A percentile compares a stretch with the other conserved stretches of the same genome.
Conservation (phyloP, 2,888 invertebrate species). For the Synergus umbraculus region DNA sequence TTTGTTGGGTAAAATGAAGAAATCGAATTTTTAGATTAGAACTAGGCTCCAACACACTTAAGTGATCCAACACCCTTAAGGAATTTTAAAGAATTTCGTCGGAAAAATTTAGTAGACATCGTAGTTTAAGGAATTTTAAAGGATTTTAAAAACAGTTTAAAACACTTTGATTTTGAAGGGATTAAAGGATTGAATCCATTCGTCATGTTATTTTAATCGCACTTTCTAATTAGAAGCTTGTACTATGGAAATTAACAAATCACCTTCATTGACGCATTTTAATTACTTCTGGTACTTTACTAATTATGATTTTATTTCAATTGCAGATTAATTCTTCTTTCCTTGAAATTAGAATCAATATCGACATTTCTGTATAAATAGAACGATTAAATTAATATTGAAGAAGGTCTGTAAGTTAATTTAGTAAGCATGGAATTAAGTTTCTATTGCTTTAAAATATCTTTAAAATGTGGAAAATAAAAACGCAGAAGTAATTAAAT, state of each 20-base stretch:
- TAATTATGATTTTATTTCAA: constrained; percentile 23
- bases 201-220: constrained; percentile 5
- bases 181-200: constrained; percentile 25
- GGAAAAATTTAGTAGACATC: too few relatives aligned
- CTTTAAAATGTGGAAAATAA: not conserved
- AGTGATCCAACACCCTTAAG: too few relatives aligned
- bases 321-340: constrained; percentile 15
- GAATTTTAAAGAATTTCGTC: too few relatives aligned
- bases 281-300: constrained; percentile 38
- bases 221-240: constrained; percentile 9
- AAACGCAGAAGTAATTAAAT: not conserved
- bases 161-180: too few relatives aligned
- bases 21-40: too few relatives aligned
- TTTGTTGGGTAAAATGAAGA: too few relatives aligned
- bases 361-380: not conserved
- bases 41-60: too few relatives aligned
- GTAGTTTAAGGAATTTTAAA: too few relatives aligned
- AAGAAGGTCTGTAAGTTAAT: not conserved
- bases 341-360: not conserved
- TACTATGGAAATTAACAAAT: constrained; percentile 7
- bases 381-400: not conserved
- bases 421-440: not conserved
- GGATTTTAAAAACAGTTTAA: too few relatives aligned
- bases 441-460: not conserved
- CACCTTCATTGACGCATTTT: constrained; percentile 16